Evolutionary conservation across 2,888 invertebrate genomes (phyloP).

Genomic region (Xestia rhomboidea): DNA sequence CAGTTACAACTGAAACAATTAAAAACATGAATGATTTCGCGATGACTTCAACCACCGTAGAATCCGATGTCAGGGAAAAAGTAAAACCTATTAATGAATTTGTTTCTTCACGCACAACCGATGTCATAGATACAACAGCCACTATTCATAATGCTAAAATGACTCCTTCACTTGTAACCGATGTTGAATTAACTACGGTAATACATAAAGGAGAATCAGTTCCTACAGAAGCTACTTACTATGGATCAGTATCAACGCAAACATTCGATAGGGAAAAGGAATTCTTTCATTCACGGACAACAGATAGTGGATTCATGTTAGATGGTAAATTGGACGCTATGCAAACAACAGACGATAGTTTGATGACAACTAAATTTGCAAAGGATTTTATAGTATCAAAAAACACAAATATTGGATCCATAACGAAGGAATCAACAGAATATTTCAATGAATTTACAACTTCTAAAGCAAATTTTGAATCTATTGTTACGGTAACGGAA

Average conservation of each 20-base stretch:
- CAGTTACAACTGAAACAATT: slow-evolving; percentile 7
- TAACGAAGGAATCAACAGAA: slow-evolving; percentile 18
- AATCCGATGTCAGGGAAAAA: slow-evolving; percentile 25
- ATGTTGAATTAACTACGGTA: slow-evolving; percentile 3
- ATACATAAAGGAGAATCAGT: neutral
- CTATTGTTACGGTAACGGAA: slow-evolving; percentile 4
- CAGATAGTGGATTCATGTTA: slow-evolving; percentile 1
- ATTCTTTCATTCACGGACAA: neutral
- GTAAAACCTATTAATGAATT: neutral
- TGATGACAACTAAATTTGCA: slow-evolving; percentile 13
- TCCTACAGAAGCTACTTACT: slow-evolving; percentile 3
- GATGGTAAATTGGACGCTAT: neutral
- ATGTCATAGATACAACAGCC: neutral
- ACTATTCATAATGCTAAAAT: slow-evolving; percentile 20
- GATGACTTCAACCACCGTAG: neutral
- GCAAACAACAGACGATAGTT: neutral
- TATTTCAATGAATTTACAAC: slow-evolving; percentile 29
- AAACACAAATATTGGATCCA: slow-evolving; percentile 26
- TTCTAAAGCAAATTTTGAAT: slow-evolving; percentile 13
- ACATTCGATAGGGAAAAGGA: slow-evolving; percentile 4
- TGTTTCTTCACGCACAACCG: slow-evolving; percentile 4
- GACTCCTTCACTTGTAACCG: neutral
- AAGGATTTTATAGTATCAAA: slow-evolving; percentile 8
- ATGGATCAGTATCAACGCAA: slow-evolving; percentile 14
- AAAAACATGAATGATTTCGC: neutral